Evolutionary conservation across 2,113 vertebrate genomes (phyloP), one percentile per base, ranked within the genome.

Genomic region (Larimichthys polyactis): DNA sequence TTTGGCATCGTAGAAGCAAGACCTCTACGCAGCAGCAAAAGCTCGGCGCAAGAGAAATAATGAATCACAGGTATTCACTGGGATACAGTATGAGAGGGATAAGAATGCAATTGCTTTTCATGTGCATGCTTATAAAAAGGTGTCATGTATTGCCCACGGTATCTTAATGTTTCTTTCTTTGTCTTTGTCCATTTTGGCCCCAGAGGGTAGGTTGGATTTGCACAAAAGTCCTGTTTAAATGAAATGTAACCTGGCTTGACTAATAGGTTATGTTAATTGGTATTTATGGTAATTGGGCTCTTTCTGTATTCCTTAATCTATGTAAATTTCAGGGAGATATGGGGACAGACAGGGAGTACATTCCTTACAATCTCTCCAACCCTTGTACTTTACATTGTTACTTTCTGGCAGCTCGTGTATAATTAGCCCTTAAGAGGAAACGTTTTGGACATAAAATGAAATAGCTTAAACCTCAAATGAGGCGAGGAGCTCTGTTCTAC

Each of bases 391-490:
- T 51, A 82, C 86, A 71, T 73, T 78, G 81, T 78, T 79, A 74
- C 72, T 82, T 75, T 75, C 77, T 79, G 78, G 81, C 78, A 87
- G 83, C 83, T 88, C 27, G 16, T 81, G 81, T 82, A 79, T 88
- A 93, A 90, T 92, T 91, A 90, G 89, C 60, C 72, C 66, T 78
- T 88, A 82, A 84, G 82, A 86, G 71, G 44, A 82, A 71, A 71
- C 48, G 27, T 79, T 86, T 81, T 83, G 70, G 82, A 76, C 83
- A 82, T 69, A 40, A 84, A 89, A 87, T 70, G 71, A 86, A 82
- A 89, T 32, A 72, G 81, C 72, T 90, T 75, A 63, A 80, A 87
- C 65, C 75, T 88, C 73, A 85, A 90, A 90, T 78, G 87, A 89
- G 72, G 60, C 83, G 43, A 77, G 57, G 78, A 87, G 82, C 79